Base-by-base conservation (phyloP, 2,113 vertebrate genomes). In the Echinops telfairi region DNA sequence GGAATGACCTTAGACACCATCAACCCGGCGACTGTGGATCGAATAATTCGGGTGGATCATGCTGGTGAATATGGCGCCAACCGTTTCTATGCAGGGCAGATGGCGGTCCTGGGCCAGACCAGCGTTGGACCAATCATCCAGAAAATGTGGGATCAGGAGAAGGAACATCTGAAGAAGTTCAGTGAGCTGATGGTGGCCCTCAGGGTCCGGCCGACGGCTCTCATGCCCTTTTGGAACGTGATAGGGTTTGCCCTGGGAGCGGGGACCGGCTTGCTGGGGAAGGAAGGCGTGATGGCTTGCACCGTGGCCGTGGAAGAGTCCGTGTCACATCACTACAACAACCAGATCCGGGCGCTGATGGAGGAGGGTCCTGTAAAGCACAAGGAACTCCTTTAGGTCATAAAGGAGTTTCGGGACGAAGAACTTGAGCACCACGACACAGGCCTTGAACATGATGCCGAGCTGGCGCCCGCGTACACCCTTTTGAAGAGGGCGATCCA, bases 91-190 rank as follows among this genome's bases (percentile, higher is more conserved):
- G 99, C 99, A 1, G 99, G 99, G 16, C 99, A 99, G 25, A 99
- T 99, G 99, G 99, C 99, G 0, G 98, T 99, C n/a, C 94, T 99
- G 96, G 98, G 99, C 1, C 96, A 99, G 40, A 97, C 98, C 0
- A 98, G 98, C 0, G 97, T 97, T 0, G 99, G 98, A 0, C 98
- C 99, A 0, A 3, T 99, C 31, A 99, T 99, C 91, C 99, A 99
- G 99, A 10, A 99, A 97, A 99, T 99, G 99, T 99, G 99, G 99
- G 98, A 99, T 97, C 99, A 99, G 96, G 99, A 99, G 96, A 99
- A 99, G 97, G 97, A 97, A 2, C 99, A 99, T 89, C 97, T 99
- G 92, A 98, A 98, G 82, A 99, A 98, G 96, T 99, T 99, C 94
- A 98, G 68, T 57, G 99, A 99, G 94, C 97, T 99, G 88, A 98